A percentile compares a stretch with the other conserved stretches of the same genome.
phyloP scores from a whole-genome alignment of 2,113 vertebrate species.

The Hylia prasina region DNA sequence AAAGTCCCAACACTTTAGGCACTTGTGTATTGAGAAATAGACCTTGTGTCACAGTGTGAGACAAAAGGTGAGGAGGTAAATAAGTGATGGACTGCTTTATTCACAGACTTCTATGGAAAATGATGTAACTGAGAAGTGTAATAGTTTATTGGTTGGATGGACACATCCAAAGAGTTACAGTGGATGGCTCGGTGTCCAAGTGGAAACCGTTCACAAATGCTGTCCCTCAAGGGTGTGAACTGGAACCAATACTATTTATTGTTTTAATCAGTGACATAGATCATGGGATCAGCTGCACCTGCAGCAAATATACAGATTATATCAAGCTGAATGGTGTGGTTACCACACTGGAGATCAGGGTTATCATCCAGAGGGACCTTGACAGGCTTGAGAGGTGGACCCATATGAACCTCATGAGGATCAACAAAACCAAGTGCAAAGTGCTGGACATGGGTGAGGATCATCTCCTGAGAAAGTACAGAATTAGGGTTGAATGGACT shows the following conservation, averaged over 20 bases:
- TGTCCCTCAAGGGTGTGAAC: not conserved
- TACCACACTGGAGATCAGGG: too few species aligned
- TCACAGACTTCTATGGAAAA: not conserved
- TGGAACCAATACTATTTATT: not conserved
- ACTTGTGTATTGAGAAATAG: not conserved
- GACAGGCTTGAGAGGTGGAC: not conserved
- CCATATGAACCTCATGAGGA: not conserved
- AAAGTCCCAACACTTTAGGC: not conserved
- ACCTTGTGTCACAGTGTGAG: not conserved
- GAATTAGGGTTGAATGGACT: not conserved
- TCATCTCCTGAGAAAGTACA: not conserved
- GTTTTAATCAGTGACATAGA: not conserved
- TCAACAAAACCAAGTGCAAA: not conserved
- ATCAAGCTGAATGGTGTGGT: not conserved
- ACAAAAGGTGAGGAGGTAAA: not conserved
- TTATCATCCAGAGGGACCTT: not conserved
- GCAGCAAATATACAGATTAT: not conserved
- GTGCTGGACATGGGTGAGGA: not conserved
- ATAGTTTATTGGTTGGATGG: not conserved
- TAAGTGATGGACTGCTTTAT: not conserved
- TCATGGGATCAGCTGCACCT: not conserved
- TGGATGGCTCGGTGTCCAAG: accelerated
- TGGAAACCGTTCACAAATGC: not conserved
- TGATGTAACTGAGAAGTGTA: not conserved
- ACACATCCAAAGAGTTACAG: not conserved